phyloP scores from a whole-genome alignment of 1,140 invertebrate species.

The Atopsyche davidsoni region DNA sequence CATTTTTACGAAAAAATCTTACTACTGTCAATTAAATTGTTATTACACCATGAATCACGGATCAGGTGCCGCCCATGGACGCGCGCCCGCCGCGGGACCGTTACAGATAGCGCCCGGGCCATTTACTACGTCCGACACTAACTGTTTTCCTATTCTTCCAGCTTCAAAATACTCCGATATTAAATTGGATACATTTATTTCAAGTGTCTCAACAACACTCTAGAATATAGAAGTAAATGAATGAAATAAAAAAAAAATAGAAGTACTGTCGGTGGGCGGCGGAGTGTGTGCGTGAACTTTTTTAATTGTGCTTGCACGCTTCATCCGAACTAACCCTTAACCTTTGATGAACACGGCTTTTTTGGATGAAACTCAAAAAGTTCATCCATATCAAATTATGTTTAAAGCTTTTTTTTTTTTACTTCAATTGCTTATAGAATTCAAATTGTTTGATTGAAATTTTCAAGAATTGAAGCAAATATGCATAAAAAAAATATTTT shows the following conservation, averaged over 20 bases:
- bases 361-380: background rate
- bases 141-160: slow-evolving; percentile 6
- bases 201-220: slow-evolving; percentile 9
- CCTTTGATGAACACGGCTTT: background rate
- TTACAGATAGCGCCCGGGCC: slow-evolving; percentile 2
- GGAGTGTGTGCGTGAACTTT: slow-evolving; percentile 16
- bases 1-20: slow-evolving; percentile 5
- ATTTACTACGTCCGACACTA: slow-evolving; percentile 9
- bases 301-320: slow-evolving; percentile 15
- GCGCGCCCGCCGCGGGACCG: no score
- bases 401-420: no score
- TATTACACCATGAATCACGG: slow-evolving; percentile 11
- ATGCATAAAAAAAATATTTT: no score
- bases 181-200: slow-evolving; percentile 21
- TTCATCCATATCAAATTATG: no score
- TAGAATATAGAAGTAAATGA: background rate
- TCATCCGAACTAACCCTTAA: slow-evolving; percentile 14
- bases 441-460: no score
- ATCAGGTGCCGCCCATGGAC: slow-evolving; percentile 7
- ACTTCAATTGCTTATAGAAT: no score
- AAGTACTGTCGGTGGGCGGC: background rate
- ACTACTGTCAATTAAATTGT: slow-evolving; percentile 13
- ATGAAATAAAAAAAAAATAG: slow-evolving; percentile 1
- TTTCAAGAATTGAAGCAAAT: no score
- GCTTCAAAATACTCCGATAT: slow-evolving; percentile 11